phyloP scores from a whole-genome alignment of 1,140 invertebrate genomes.

The Drosophila kohkoa region DNA sequence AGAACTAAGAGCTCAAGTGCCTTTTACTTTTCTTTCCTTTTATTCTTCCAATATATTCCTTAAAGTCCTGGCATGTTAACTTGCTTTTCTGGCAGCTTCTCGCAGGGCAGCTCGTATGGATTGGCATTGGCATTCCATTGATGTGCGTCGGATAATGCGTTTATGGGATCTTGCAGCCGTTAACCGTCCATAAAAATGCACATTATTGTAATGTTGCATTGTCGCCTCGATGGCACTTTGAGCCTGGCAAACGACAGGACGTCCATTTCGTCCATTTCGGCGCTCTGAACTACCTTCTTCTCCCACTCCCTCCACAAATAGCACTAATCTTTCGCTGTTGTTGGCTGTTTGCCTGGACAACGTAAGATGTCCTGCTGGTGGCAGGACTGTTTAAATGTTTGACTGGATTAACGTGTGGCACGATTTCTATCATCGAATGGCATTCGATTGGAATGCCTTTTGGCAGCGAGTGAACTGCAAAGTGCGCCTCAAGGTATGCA shows the following conservation, averaged over 20 bases:
- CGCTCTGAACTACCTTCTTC: conserved; percentile 18
- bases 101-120: background rate
- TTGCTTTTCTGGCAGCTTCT: conserved; percentile 11
- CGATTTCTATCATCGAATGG: conserved; percentile 80
- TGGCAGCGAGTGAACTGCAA: conserved; percentile 33
- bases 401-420: conserved; percentile 77
- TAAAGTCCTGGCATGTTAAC: conserved; percentile 11
- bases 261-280: conserved; percentile 31
- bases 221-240: conserved; percentile 65
- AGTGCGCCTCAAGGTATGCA: conserved; percentile 57
- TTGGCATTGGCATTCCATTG: conserved; percentile 54
- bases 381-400: conserved; percentile 54
- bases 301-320: background rate
- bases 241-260: conserved; percentile 65
- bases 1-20: background rate
- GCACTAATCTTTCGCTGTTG: conserved; percentile 40
- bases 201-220: conserved; percentile 82
- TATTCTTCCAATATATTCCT: background rate
- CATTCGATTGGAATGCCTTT: conserved; percentile 80
- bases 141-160: conserved; percentile 73
- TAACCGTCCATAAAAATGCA: conserved; percentile 81
- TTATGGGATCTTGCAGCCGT: conserved; percentile 79
- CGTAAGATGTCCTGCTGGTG: conserved; percentile 42
- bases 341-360: conserved; percentile 12
- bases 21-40: background rate